These are phyloP conservation scores for Enteromius paludinosus DNA, from an alignment of 2,797 vertebrate genomes.

Conservation along the genomic window DNA sequence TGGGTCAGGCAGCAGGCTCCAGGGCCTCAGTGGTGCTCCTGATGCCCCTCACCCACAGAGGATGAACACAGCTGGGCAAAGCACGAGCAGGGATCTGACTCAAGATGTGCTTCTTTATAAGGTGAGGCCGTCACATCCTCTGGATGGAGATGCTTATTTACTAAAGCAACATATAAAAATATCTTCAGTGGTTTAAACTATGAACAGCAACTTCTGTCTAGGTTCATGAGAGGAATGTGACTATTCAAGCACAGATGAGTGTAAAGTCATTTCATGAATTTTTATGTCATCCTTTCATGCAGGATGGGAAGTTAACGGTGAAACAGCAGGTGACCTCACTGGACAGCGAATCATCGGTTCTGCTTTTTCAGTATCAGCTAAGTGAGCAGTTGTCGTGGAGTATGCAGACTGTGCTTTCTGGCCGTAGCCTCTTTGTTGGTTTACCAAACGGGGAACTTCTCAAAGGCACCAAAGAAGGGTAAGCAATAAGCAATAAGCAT, in stretches of 20 bases:
- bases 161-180: not conserved
- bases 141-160: not conserved
- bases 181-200: not conserved
- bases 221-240: not conserved
- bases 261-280: not conserved
- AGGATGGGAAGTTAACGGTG: constrained; percentile 94
- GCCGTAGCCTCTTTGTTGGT: constrained; percentile 54
- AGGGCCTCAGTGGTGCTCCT: constrained; percentile 91
- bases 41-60: constrained; percentile 88
- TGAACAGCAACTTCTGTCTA: not conserved
- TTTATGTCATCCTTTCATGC: constrained; percentile 4
- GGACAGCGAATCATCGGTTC: constrained; percentile 82
- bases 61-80: constrained; percentile 88
- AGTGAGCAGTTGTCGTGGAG: constrained; percentile 87
- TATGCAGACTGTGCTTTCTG: constrained; percentile 86
- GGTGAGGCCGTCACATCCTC: constrained; percentile 70
- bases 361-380: constrained; percentile 92
- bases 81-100: constrained; percentile 86
- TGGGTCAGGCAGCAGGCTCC: constrained; percentile 87
- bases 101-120: constrained; percentile 84
- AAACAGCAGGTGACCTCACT: constrained; percentile 85
- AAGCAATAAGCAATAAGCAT: not conserved
- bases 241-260: not conserved
- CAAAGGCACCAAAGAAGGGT: constrained; percentile 49
- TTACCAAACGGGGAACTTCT: constrained; percentile 46